These are phyloP conservation scores for Dexiosoma caninum DNA, from an alignment of 2,888 invertebrate genomes.

Conservation along the genomic window DNA sequence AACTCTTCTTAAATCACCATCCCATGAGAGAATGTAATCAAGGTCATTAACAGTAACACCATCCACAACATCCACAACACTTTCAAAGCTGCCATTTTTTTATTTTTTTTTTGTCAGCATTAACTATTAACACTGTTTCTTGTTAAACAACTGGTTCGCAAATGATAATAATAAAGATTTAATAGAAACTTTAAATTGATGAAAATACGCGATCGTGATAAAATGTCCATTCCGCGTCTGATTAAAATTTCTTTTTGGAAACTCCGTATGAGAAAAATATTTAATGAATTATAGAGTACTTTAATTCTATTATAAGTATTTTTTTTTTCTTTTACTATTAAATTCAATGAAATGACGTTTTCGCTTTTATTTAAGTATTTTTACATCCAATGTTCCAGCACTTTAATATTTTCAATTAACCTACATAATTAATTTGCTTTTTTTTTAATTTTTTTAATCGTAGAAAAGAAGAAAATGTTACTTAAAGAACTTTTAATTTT, in stretches of 20 bases:
- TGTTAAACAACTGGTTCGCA: not conserved
- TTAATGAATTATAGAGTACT: not conserved
- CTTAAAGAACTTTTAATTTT: slow-evolving; percentile 24
- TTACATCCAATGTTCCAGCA: slow-evolving; percentile 6
- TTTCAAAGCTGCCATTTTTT: not conserved
- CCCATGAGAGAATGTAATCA: not conserved
- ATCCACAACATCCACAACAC: not conserved
- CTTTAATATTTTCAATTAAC: slow-evolving; percentile 46
- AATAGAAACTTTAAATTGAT: not conserved
- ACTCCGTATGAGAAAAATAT: not conserved
- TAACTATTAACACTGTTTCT: not conserved
- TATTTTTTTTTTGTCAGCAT: not conserved
- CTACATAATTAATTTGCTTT: slow-evolving; percentile 27
- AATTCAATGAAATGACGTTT: not conserved
- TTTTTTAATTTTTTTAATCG: no score
- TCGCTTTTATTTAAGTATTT: slow-evolving; percentile 20
- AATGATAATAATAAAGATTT: not conserved
- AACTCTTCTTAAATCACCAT: not conserved
- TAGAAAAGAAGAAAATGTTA: not conserved
- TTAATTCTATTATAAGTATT: not conserved
- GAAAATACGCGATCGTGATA: not conserved
- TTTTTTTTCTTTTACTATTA: not conserved
- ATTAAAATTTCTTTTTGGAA: not conserved
- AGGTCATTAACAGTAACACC: not conserved
- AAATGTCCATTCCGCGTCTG: not conserved